Percentiles rank a stretch among this genome's conserved stretches.
These are phyloP conservation scores for Drosophila funebris DNA, from an alignment of 1,140 invertebrate genomes.

Conservation along the genomic window DNA sequence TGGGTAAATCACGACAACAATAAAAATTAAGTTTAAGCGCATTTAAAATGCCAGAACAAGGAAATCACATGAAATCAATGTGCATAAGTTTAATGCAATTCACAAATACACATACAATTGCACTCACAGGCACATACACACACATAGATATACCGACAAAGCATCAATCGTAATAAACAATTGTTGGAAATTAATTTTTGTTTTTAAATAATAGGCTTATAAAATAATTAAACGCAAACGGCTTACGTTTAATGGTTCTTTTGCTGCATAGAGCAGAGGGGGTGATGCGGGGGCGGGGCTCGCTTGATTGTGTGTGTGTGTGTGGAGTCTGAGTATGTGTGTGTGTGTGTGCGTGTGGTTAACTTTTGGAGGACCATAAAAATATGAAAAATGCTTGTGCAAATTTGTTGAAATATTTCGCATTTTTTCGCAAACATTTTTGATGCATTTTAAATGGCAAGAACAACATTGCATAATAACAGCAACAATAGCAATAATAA, in stretches of 20 bases:
- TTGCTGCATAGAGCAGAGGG: neutral
- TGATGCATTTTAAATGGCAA: constrained; percentile 18
- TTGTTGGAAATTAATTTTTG: constrained; percentile 68
- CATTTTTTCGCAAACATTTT: constrained; percentile 21
- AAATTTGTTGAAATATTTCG: constrained; percentile 41
- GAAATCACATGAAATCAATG: constrained; percentile 57
- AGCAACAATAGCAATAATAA: constrained; percentile 2
- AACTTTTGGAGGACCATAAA: constrained; percentile 34
- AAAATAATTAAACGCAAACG: constrained; percentile 66
- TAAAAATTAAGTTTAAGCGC: constrained; percentile 75
- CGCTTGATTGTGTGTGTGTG: neutral
- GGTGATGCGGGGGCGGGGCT: no score
- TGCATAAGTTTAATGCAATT: constrained; percentile 62
- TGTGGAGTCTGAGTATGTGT: neutral
- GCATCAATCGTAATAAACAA: constrained; percentile 61
- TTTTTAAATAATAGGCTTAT: constrained; percentile 70
- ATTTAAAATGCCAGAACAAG: constrained; percentile 63
- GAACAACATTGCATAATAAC: constrained; percentile 14
- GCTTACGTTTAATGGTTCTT: constrained; percentile 33
- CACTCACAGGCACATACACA: constrained; percentile 19
- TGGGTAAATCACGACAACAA: constrained; percentile 68
- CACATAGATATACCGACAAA: constrained; percentile 7
- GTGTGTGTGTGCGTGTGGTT: constrained; percentile 16
- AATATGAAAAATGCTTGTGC: constrained; percentile 41
- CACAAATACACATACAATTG: constrained; percentile 29